These are phyloP conservation scores for Lamproptera curius DNA, from an alignment of 2,888 invertebrate genomes.

Conservation along the genomic window DNA sequence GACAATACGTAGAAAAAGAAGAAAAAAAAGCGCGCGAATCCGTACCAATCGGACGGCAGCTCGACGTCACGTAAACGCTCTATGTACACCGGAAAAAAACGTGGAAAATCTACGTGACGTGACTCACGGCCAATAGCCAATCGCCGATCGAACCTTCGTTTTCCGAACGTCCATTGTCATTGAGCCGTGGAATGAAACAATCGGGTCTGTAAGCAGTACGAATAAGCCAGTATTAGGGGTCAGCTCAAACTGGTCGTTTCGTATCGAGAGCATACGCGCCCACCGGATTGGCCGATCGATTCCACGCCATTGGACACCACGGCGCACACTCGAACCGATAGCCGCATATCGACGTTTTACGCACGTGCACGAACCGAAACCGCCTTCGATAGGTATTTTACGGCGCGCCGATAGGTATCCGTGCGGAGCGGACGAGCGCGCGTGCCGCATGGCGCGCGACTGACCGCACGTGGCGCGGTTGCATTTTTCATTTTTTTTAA, in stretches of 20 bases:
- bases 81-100: constrained; percentile 47
- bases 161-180: constrained; percentile 28
- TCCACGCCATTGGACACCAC: constrained; percentile 71
- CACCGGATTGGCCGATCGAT: constrained; percentile 77
- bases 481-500: neutral
- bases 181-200: constrained; percentile 12
- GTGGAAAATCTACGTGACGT: constrained; percentile 72
- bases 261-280: constrained; percentile 58
- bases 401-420: constrained; percentile 34
- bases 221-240: constrained; percentile 27
- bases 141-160: constrained; percentile 67
- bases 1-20: too few species aligned
- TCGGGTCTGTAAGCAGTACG: constrained; percentile 22
- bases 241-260: constrained; percentile 35
- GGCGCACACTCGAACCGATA: constrained; percentile 80
- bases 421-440: constrained; percentile 27
- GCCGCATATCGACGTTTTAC: constrained; percentile 48
- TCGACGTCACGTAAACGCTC: constrained; percentile 33
- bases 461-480: too few species aligned
- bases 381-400: constrained; percentile 64
- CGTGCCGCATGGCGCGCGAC: too few species aligned
- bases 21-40: neutral
- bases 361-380: constrained; percentile 45
- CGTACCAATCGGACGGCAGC: constrained; percentile 40
- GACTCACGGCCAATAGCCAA: constrained; percentile 58